Percentiles rank a stretch among this genome's conserved stretches.
These are phyloP conservation scores for Porites lutea DNA, from an alignment of 64 coral and sea anemone genomes.

Conservation along the genomic window DNA sequence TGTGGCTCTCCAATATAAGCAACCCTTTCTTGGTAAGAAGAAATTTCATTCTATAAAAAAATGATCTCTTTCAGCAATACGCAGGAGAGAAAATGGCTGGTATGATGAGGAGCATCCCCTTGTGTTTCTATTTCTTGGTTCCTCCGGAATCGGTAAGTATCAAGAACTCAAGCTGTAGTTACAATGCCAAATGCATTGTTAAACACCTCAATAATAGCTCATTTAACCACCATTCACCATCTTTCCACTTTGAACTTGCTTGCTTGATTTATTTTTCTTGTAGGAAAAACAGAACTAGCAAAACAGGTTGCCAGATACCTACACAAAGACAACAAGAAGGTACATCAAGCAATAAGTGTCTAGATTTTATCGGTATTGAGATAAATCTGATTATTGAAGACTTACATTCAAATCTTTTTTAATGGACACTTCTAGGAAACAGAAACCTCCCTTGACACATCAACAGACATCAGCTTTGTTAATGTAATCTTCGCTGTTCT, in stretches of 20 bases:
- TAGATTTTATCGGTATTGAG: too few relatives aligned
- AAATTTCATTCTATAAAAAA: too few relatives aligned
- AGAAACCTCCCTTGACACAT: too few relatives aligned
- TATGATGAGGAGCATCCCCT: constrained; percentile 95
- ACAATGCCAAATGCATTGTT: neutral
- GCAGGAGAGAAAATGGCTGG: constrained; percentile 99
- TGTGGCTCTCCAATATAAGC: neutral
- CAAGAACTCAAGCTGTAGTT: neutral
- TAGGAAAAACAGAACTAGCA: constrained; percentile 99
- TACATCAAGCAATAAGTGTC: neutral
- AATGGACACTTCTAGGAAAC: too few relatives aligned
- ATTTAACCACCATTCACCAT: neutral
- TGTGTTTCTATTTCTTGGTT: constrained; percentile 95
- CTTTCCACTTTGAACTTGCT: neutral
- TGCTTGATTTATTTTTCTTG: neutral
- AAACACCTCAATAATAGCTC: neutral
- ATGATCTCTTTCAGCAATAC: constrained; percentile 64
- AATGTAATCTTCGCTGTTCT: too few relatives aligned
- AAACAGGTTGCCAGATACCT: constrained; percentile 98
- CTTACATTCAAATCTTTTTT: too few relatives aligned
- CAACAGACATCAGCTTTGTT: too few relatives aligned
- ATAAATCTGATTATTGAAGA: too few relatives aligned
- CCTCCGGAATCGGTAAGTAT: constrained; percentile 95
- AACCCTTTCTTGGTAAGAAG: too few relatives aligned
- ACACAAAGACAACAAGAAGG: constrained; percentile 99